A percentile compares a stretch with the other conserved stretches of the same genome.
Evolutionary conservation across 2,113 vertebrate species (phyloP).

Genomic region (Opisthocomus hoazin): DNA sequence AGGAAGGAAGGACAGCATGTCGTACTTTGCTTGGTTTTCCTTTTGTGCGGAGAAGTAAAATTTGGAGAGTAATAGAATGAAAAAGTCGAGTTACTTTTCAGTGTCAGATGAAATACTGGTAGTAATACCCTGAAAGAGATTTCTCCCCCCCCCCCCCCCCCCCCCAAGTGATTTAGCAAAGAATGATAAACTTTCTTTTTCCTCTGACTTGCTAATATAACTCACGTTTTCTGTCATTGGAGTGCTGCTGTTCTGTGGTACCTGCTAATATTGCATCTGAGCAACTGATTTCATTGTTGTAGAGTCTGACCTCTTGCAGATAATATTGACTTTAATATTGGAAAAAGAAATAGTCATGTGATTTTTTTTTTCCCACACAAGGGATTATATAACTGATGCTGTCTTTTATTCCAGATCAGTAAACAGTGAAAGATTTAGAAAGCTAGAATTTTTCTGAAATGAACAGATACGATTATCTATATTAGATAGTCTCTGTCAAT

Average conservation of each 20-base stretch:
- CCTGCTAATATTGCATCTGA: background rate
- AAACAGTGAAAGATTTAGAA: background rate
- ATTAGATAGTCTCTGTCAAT: background rate
- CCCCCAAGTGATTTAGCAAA: background rate
- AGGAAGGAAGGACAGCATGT: background rate
- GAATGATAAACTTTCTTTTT: background rate
- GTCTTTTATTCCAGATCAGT: background rate
- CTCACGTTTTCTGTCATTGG: background rate
- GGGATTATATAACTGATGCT: background rate
- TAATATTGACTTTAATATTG: background rate
- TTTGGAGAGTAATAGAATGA: accelerated
- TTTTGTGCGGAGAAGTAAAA: background rate
- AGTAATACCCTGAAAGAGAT: background rate
- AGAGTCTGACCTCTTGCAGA: background rate
- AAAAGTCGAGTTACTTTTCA: accelerated
- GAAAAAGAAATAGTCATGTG: background rate
- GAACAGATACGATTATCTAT: background rate
- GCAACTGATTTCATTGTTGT: background rate
- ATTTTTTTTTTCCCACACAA: background rate
- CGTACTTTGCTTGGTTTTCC: background rate
- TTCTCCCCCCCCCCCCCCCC: no score
- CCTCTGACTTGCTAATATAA: background rate
- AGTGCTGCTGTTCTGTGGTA: background rate
- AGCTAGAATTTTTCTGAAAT: background rate
- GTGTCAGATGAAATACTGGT: background rate